phyloP scores from a whole-genome alignment of 2,888 invertebrate genomes.

The Limnephilus auricula region DNA sequence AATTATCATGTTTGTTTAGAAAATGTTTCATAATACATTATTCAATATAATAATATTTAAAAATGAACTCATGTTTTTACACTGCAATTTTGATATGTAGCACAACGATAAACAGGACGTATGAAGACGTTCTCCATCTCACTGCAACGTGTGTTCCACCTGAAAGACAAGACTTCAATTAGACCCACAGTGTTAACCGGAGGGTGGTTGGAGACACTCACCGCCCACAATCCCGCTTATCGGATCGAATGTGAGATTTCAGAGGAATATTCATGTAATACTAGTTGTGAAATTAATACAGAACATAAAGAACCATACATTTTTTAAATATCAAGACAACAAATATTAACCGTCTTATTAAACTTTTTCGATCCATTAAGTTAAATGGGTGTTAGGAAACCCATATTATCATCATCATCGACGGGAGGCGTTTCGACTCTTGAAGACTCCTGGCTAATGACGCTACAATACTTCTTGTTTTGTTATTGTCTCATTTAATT shows the following conservation, averaged over 20 bases:
- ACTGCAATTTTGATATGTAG: conserved; percentile 66
- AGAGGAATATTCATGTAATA: background rate
- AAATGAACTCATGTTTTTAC: conserved; percentile 45
- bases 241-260: background rate
- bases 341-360: too few species aligned
- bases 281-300: background rate
- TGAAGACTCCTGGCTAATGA: background rate
- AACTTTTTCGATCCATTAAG: background rate
- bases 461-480: too few species aligned
- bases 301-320: background rate
- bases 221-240: background rate
- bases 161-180: conserved; percentile 47
- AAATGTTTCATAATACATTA: conserved; percentile 22
- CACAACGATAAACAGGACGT: conserved; percentile 63
- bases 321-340: background rate
- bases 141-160: conserved; percentile 63
- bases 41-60: background rate
- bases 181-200: background rate
- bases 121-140: conserved; percentile 64
- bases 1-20: conserved; percentile 20
- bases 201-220: background rate
- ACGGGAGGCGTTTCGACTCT: background rate
- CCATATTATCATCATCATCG: background rate
- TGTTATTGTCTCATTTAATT: too few species aligned
- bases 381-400: background rate